A percentile compares a stretch with the other conserved stretches of the same genome.
Evolutionary conservation across 2,888 invertebrate genomes (phyloP).

Genomic region (Sinodicranocentrus sp.): DNA sequence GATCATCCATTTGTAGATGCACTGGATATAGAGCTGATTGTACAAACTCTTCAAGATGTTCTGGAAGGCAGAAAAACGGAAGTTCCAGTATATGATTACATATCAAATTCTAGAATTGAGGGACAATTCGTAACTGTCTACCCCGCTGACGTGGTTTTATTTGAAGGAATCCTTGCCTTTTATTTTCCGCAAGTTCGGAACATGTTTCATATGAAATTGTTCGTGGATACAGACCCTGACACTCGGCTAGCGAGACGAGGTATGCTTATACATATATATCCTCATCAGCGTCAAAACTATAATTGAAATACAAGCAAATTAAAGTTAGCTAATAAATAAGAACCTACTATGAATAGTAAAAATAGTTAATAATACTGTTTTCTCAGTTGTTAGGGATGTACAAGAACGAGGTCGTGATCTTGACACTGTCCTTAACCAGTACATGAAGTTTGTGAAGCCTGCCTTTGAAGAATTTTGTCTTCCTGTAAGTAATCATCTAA

Average conservation of each 20-base stretch:
- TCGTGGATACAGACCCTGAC: constrained; percentile 99
- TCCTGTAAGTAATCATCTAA: constrained; percentile 83
- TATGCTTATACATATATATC: constrained; percentile 78
- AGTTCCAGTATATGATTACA: constrained; percentile 96
- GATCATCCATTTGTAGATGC: constrained; percentile 83
- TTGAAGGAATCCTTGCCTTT: constrained; percentile 99
- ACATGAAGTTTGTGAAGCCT: constrained; percentile 99
- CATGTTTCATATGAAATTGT: constrained; percentile 98
- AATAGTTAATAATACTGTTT: background rate
- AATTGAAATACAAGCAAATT: too few species aligned
- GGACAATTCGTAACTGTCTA: constrained; percentile 89
- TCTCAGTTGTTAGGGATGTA: constrained; percentile 95
- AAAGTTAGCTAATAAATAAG: too few species aligned
- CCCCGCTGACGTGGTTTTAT: constrained; percentile 97
- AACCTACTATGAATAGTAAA: background rate
- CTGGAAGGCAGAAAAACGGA: constrained; percentile 91
- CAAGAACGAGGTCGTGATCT: constrained; percentile 95
- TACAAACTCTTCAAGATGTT: constrained; percentile 89
- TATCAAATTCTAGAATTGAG: constrained; percentile 89
- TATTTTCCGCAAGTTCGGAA: constrained; percentile 97
- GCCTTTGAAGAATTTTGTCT: constrained; percentile 99
- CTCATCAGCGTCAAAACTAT: constrained; percentile 75
- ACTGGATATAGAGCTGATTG: constrained; percentile 93
- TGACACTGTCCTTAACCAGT: constrained; percentile 96
- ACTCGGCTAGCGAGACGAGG: constrained; percentile 97